Base-by-base conservation (phyloP, 53 echinoderm and acorn worm genomes). In the Paelopatides confundens region DNA sequence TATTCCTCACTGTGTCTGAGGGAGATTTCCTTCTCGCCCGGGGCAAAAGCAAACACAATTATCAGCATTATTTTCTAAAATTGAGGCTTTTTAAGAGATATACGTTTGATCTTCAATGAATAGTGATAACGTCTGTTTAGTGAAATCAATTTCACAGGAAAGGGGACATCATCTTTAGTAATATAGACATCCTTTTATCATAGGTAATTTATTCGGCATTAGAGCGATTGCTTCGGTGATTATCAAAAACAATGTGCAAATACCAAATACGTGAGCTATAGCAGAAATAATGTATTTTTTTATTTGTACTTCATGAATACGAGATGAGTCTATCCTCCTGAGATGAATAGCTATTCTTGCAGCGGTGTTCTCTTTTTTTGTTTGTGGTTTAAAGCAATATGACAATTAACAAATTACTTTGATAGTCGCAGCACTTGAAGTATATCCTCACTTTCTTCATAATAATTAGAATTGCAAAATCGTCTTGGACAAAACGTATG, bases 281-380 rank as follows among this genome's bases (percentile, higher is more conserved):
- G 21, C 58, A 58, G n/a, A 58, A 15, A 58, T 58, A 58, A 58
- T 18, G 6, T 18, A 3, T 6, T 54, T 15, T 18, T 15, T 4
- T 54, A 54, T 54, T 54, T 58, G 58, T 58, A 18, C 58, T 58
- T 58, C 58, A 58, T 58, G 58, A 58, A 58, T 58, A 58, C 58
- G n/a, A 58, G 58, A 58, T 58, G 58, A 58, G 58, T 58, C 21
- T 21, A n/a, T 58, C 58, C 58, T 58, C n/a, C 24, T 58, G 58
- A 21, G 58, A 58, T 4, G n/a, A 23, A 58, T 43, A 43, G 12
- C n/a, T n/a, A n/a, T n/a, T n/a, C n/a, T n/a, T n/a, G n/a, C 47
- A 7, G 5, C 11, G 5, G 47, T 48, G 48, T 48, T 48, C 58
- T 58, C 24, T 21, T 58, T 18, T 58, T 3, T 58, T 13, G 1